These are phyloP conservation scores for Halisarca cf. caerulea DNA, from an alignment of 37 sponge, comb jelly and placozoan species.

Conservation along the genomic window DNA sequence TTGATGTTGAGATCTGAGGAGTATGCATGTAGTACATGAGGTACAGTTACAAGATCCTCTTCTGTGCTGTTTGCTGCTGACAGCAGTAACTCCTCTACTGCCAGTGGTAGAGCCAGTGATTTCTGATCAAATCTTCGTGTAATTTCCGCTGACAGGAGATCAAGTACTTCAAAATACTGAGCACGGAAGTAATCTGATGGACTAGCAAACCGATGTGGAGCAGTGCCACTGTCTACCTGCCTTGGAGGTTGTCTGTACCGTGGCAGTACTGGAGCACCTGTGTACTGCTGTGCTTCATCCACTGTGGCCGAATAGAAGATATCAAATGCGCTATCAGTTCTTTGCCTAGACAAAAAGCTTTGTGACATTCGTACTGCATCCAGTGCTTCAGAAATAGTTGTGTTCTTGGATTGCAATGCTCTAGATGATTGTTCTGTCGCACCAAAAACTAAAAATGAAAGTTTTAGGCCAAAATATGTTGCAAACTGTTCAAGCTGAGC, in stretches of 20 bases:
- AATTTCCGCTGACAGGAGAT: constrained; percentile 23
- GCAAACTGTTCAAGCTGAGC: constrained; percentile 49
- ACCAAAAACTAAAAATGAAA: constrained; percentile 49
- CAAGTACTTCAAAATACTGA: constrained; percentile 34
- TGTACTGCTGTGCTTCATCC: constrained; percentile 4
- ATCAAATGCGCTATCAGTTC: constrained; percentile 31
- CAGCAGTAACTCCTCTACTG: constrained; percentile 15
- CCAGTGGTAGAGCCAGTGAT: constrained; percentile 17
- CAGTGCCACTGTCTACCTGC: constrained; percentile 24
- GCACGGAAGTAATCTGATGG: constrained; percentile 23
- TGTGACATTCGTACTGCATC: background rate
- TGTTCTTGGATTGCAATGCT: constrained; percentile 11
- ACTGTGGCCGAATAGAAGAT: constrained; percentile 15
- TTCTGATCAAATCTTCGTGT: constrained; percentile 20
- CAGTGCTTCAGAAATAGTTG: background rate
- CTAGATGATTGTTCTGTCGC: constrained; percentile 51
- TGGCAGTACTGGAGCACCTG: constrained; percentile 17
- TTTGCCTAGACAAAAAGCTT: constrained; percentile 14
- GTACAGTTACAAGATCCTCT: background rate
- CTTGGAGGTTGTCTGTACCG: constrained; percentile 37
- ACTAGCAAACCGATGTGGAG: constrained; percentile 21
- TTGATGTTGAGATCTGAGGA: constrained; percentile 37
- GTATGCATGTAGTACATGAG: constrained; percentile 17
- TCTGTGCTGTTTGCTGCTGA: background rate
- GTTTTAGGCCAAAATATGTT: constrained; percentile 73